Conservation (phyloP, 2,888 invertebrate species). For the Acrobasis suavella region DNA sequence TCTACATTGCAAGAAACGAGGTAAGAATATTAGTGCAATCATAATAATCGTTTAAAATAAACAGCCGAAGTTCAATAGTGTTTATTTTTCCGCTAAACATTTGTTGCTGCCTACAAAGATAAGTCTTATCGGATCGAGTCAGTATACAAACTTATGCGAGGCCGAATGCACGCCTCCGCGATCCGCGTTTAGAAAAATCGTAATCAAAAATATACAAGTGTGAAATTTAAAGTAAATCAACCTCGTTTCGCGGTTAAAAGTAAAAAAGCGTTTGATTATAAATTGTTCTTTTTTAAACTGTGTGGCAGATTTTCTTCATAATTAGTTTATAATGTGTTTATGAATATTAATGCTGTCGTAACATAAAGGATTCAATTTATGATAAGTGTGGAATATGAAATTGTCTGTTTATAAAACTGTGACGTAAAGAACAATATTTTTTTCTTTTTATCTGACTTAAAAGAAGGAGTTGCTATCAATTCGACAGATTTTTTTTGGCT, state of each 20-base stretch:
- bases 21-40: background rate
- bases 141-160: conserved; percentile 3
- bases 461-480: no score
- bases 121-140: background rate
- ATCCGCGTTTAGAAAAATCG: background rate
- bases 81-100: conserved; percentile 18
- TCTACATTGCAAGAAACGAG: background rate
- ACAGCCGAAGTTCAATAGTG: conserved; percentile 4
- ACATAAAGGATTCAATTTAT: no score
- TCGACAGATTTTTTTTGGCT: no score
- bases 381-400: conserved; percentile 8
- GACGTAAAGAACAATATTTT: no score
- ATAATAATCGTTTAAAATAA: background rate
- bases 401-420: background rate
- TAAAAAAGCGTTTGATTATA: background rate
- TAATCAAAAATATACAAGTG: background rate
- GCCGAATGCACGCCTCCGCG: background rate
- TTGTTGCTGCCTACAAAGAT: conserved; percentile 7
- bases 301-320: background rate
- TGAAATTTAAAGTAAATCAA: background rate
- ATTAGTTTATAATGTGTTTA: no score
- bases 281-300: background rate
- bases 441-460: no score
- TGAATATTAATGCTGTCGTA: no score
- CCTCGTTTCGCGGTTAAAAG: background rate